Evolutionary conservation across 92 coral and sea anemone genomes (phyloP), one percentile per base, ranked within the genome.

Genomic region (Palythoa grandis): DNA sequence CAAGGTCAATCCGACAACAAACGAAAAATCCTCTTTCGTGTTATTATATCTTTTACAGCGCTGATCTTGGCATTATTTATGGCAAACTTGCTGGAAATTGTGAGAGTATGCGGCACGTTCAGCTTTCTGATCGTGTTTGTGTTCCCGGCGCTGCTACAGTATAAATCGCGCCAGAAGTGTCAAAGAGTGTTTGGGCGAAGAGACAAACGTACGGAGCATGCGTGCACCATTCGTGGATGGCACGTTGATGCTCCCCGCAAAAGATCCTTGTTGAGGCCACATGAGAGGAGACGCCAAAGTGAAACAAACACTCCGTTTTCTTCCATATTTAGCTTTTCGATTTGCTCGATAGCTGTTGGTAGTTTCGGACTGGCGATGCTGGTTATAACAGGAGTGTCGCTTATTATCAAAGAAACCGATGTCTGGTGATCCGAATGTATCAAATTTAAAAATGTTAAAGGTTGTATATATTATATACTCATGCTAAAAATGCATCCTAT

Each of bases 151-250:
- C 58, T 80, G 85, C 47, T 80, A 67, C 85, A 80, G 73, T 80
- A 65, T 48, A 80, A 66, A 48, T 80, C 85, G 40, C 85, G 74
- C 61, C 56, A 40, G 57, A 80, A 66, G 38, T 80, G 85, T 48
- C 66, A 66, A 58, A 73, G 85, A 13, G 74, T 80, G 43, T 80
- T 80, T 40, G 85, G 85, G 9, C 43, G 85, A 80, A 70, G 74
- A 23, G 74, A 80, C 25, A 52, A 53, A 22, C 85, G 66, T 7
- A 80, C 85, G 47, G 85, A 80, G 74, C 85, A 80, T 66, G 85
- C 85, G 85, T 48, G 39, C 40, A 80, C 85, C 7, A 80, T 80
- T 66, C 85, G 85, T 11, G 85, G 85, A 13, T 80, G 85, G 85
- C 57, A 80, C 74, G 23, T 15, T 3, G 85, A 80, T 20, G 11